Evolutionary conservation across 2,888 invertebrate species (phyloP), one percentile per base, ranked within the genome.

Genomic region (Seira sanloemensis): DNA sequence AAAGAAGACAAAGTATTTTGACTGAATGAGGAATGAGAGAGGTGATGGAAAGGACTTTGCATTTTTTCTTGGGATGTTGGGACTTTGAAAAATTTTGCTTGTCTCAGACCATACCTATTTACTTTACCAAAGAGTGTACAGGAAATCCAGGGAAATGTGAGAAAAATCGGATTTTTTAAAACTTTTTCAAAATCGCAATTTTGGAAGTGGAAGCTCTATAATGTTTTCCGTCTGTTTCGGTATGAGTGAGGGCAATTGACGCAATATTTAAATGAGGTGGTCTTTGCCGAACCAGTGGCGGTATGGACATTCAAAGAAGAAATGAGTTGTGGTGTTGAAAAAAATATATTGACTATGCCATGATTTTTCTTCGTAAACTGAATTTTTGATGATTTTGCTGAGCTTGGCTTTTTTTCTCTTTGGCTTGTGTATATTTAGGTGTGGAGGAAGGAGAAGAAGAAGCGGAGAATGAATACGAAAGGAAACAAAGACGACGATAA

Each of bases 401-500:
- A 58, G 58, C 58, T 58, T 18, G 58, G 58, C 58, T 58, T 58
- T 4, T 37, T 37, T 37, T 37, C 12, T n/a, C 12, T 58, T 58
- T 18, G 7, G n/a, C 58, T 58, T 58, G n/a, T 58, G 7, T 58
- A 16, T n/a, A 58, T 18, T 7, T 58, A 18, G 58, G 58, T 58
- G 18, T 58, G 58, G 58, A 58, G 58, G 58, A n/a, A 58, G n/a
- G n/a, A 58, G 18, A 7, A 7, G 18, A 2, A 58, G 58, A 58
- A 18, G n/a, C 7, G 12, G 37, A 37, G 58, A 18, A 58, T n/a
- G 9, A 58, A 58, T 58, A 18, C 9, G 58, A 58, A 58, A 54
- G 67, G 73, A 73, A 79, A 79, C 78, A 79, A 79, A 79, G 73
- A 73, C 46, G 50, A 58, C 18, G 78, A 79, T 79, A 73, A 79